Evolutionary conservation across 1,140 invertebrate genomes (phyloP), one percentile per base, ranked within the genome.

Genomic region (Neomicropteryx cornuta): DNA sequence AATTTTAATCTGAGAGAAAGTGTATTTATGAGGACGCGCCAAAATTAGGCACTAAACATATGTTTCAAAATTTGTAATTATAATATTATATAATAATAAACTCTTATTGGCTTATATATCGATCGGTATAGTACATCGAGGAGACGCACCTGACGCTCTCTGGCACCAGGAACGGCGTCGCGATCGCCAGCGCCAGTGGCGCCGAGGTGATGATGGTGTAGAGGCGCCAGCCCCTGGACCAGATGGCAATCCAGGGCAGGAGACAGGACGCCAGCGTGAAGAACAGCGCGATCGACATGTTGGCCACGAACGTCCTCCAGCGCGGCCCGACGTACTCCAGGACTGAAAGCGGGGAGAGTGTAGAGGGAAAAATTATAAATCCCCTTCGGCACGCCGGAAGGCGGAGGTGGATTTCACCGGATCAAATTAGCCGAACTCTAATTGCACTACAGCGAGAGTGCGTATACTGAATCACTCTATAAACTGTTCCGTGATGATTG

Each of bases 211-310:
- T 72, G 10, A 87, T 64, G 4, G 76, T 76, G 4, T 85, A 75
- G 45, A 73, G 57, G 46, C 80, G 72, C 87, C 87, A 91, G 48
- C 89, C 74, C 4, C 72, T 75, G 3, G 87, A 56, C 54, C 60
- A 83, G 42, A 83, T 73, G 0, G 86, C 85, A 21, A 89, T 80
- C 84, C 85, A 88, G 1, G 87, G 87, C 29, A 91, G 50, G 10
- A 83, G 44, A 11, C 79, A 77, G 0, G 86, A 74, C 1, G 83
- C 86, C 6, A 83, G 61, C 0, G 86, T 89, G 62, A 89, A 89
- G 68, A 89, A 91, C 10, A 90, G 68, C 0, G 86, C 87, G 38
- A 91, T 89, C 1, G 85, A 87, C 81, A 89, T 86, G 56, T 89
- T 89, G 10, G 85, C 86, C 0, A 89, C 85, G 50, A 90, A 84